phyloP scores from a whole-genome alignment of 2,888 invertebrate genomes.

The Kryphioiulus occultus region DNA sequence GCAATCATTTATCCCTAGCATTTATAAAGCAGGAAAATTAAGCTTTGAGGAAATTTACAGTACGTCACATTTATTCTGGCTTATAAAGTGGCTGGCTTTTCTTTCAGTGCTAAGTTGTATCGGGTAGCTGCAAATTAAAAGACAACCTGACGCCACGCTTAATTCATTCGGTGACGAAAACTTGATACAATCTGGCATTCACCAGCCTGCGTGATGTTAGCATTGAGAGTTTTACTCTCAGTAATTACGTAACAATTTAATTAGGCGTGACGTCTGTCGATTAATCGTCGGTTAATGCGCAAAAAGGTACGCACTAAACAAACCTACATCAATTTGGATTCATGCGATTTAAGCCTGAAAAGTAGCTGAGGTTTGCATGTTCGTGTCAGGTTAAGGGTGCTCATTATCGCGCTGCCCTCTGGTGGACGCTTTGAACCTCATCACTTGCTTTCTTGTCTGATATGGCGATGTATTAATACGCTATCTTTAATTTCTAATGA shows the following conservation, averaged over 20 bases:
- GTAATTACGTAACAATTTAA: not conserved
- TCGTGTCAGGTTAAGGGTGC: too few species aligned
- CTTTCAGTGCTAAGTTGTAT: not conserved
- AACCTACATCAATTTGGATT: not conserved
- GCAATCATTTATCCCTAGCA: not conserved
- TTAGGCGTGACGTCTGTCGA: not conserved
- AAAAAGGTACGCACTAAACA: not conserved
- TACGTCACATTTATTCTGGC: not conserved
- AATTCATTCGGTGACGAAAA: not conserved
- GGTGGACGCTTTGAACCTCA: too few species aligned
- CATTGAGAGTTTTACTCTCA: not conserved
- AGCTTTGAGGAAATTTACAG: not conserved
- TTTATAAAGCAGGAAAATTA: conserved; percentile 1
- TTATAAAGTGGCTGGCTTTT: not conserved
- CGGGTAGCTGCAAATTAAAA: not conserved
- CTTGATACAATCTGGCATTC: not conserved
- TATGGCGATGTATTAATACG: too few species aligned
- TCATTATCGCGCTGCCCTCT: too few species aligned
- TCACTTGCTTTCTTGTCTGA: too few species aligned
- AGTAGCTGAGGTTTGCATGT: too few species aligned
- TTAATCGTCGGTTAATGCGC: not conserved
- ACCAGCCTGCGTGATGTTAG: too few species aligned
- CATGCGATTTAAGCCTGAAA: too few species aligned
- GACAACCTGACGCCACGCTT: not conserved
- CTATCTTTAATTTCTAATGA: too few species aligned